A percentile compares a stretch with the other conserved stretches of the same genome.
Conservation (phyloP, 2,797 vertebrate genomes). For the Champsocephalus esox region DNA sequence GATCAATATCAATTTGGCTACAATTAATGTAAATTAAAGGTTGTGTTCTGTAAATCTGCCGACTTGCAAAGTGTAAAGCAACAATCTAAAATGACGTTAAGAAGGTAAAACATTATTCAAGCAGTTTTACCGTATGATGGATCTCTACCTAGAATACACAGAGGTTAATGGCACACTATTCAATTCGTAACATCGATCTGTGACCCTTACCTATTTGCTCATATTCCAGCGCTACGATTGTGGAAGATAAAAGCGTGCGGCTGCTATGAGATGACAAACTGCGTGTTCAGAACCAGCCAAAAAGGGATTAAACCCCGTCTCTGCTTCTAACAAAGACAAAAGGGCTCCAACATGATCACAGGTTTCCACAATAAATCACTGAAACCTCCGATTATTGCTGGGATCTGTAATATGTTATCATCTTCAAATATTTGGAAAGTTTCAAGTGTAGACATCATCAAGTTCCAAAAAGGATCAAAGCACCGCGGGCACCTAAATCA, state of each 20-base stretch:
- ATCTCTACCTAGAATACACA: slow-evolving; percentile 4
- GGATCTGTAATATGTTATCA: not conserved
- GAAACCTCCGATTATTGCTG: not conserved
- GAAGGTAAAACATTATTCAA: slow-evolving; percentile 31
- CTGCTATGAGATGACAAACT: slow-evolving; percentile 47
- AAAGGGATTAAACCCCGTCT: slow-evolving; percentile 13
- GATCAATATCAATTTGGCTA: slow-evolving; percentile 24
- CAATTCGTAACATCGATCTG: slow-evolving; percentile 37
- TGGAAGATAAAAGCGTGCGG: slow-evolving; percentile 45
- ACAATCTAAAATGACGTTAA: slow-evolving; percentile 7
- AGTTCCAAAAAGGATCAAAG: not conserved
- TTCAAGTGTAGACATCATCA: not conserved
- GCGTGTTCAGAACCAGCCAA: slow-evolving; percentile 25
- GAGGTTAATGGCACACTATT: slow-evolving; percentile 49
- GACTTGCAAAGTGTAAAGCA: not conserved
- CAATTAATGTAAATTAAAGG: slow-evolving; percentile 38
- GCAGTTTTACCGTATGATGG: slow-evolving; percentile 7
- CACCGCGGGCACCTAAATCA: not conserved
- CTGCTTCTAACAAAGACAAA: slow-evolving; percentile 13
- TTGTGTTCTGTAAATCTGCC: slow-evolving; percentile 10
- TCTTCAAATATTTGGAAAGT: not conserved
- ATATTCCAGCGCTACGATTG: slow-evolving; percentile 24
- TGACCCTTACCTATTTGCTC: slow-evolving; percentile 29
- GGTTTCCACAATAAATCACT: not conserved
- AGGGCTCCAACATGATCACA: not conserved